Evolutionary conservation across 1,140 invertebrate genomes (phyloP).

Genomic region (Whitmania pigra): DNA sequence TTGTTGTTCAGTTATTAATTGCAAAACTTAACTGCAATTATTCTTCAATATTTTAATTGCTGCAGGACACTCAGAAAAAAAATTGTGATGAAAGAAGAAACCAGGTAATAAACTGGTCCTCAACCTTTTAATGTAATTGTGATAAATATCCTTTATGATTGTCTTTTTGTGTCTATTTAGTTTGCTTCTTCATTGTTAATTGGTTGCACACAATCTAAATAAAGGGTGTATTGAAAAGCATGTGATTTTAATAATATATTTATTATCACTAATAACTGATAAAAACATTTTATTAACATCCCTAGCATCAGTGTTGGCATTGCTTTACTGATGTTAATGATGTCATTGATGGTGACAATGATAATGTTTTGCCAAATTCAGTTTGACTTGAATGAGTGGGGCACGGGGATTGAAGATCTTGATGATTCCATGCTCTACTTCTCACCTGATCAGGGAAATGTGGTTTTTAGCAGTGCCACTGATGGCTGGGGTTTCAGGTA

Average conservation of each 20-base stretch:
- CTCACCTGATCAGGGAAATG: slow-evolving; percentile 80
- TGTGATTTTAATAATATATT: neutral
- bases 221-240: neutral
- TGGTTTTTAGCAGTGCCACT: slow-evolving; percentile 85
- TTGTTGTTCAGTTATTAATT: too few relatives aligned
- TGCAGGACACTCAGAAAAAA: too few relatives aligned
- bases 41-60: too few relatives aligned
- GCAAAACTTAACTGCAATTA: too few relatives aligned
- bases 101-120: too few relatives aligned
- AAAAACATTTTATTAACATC: neutral
- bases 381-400: slow-evolving; percentile 52
- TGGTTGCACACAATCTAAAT: too few relatives aligned
- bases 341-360: neutral
- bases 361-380: neutral
- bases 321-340: neutral
- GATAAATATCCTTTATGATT: too few relatives aligned
- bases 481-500: slow-evolving; percentile 92
- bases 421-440: slow-evolving; percentile 84
- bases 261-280: neutral
- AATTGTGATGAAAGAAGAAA: too few relatives aligned
- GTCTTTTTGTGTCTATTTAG: too few relatives aligned
- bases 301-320: neutral
- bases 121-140: too few relatives aligned
- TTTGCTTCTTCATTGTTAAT: too few relatives aligned
- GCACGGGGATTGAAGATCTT: slow-evolving; percentile 61